phyloP scores from a whole-genome alignment of 2,113 vertebrate genomes.

The Sinosuthora webbiana region DNA sequence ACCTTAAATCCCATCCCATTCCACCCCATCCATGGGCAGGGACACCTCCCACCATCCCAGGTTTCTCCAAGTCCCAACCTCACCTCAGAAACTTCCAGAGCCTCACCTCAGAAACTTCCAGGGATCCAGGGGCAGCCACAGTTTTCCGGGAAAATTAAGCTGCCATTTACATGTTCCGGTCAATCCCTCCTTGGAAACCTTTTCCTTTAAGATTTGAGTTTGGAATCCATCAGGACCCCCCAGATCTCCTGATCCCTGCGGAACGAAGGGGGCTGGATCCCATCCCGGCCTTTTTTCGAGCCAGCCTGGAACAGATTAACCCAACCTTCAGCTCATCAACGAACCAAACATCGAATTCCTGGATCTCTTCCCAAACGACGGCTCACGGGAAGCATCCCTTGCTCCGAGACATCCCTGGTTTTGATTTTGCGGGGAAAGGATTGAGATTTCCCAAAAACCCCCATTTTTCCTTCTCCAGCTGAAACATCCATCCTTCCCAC shows the following conservation, averaged over 20 bases:
- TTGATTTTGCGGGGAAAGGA: neutral
- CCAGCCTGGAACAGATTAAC: neutral
- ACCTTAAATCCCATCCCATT: neutral
- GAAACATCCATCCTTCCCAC: neutral
- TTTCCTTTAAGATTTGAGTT: neutral
- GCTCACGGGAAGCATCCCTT: neutral
- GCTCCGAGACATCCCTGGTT: neutral
- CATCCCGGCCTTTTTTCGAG: fast-evolving
- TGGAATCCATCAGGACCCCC: neutral
- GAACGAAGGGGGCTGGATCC: neutral
- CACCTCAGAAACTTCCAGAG: too few relatives aligned
- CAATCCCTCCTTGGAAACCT: neutral
- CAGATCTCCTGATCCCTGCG: neutral
- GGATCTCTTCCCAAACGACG: neutral
- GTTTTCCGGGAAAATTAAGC: fast-evolving
- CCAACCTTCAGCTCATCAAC: neutral
- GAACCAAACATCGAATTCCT: neutral
- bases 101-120: fast-evolving
- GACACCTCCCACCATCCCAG: fast-evolving
- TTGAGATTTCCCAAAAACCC: neutral
- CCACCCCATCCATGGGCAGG: fast-evolving
- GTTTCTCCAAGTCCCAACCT: fast-evolving
- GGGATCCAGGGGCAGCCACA: neutral
- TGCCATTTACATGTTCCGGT: fast-evolving
- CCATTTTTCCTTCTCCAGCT: neutral